phyloP scores from a whole-genome alignment of 2,113 vertebrate genomes.

The Sinocyclocheilus grahami region DNA sequence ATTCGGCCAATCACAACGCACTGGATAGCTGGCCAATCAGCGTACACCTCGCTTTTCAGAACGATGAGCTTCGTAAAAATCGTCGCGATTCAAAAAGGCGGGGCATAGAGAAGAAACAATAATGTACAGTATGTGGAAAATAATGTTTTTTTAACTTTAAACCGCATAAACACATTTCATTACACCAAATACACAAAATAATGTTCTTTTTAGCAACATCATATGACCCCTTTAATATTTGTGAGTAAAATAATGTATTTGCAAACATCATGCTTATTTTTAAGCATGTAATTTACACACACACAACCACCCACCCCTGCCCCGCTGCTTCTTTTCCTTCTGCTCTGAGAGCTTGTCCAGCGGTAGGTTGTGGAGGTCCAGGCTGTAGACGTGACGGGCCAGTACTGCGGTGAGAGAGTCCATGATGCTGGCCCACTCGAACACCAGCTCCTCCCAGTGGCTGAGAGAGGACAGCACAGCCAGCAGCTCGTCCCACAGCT shows the following conservation, averaged over 20 bases:
- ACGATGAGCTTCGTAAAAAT: too few relatives aligned
- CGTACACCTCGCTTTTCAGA: too few relatives aligned
- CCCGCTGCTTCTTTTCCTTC: conserved; percentile 96
- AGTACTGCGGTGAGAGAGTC: conserved; percentile 93
- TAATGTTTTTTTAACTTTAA: too few relatives aligned
- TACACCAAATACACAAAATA: too few relatives aligned
- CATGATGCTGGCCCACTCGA: conserved; percentile 97
- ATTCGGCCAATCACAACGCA: too few relatives aligned
- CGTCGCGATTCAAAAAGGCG: too few relatives aligned
- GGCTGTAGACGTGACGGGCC: conserved; percentile 89
- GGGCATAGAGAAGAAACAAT: too few relatives aligned
- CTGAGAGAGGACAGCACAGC: conserved; percentile 90
- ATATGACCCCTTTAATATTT: not conserved
- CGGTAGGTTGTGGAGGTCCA: conserved; percentile 93
- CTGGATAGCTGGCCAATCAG: too few relatives aligned
- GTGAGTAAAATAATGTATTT: not conserved
- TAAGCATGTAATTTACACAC: not conserved
- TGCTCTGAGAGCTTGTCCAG: conserved; percentile 97
- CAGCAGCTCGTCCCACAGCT: conserved; percentile 97
- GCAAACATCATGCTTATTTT: not conserved
- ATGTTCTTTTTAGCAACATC: too few relatives aligned
- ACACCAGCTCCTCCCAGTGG: conserved; percentile 94
- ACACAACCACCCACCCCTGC: conserved; percentile 81
- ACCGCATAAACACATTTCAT: too few relatives aligned
- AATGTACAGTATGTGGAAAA: too few relatives aligned